phyloP scores from a whole-genome alignment of 2,888 invertebrate genomes.

The Coronaproctus castanopsis region DNA sequence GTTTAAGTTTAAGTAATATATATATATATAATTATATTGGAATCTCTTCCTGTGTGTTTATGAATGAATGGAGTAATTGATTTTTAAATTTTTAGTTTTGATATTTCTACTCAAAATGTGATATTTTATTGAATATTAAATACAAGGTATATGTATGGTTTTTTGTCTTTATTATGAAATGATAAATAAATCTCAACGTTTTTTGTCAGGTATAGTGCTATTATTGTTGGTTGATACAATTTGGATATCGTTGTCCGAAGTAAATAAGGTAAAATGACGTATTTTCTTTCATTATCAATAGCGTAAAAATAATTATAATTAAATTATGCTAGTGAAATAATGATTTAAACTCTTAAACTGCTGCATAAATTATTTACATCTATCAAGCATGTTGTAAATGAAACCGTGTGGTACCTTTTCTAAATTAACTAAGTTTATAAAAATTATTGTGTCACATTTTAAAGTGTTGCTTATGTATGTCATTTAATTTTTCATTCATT shows the following conservation, averaged over 20 bases:
- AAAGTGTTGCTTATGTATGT: too few species aligned
- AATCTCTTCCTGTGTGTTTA: too few species aligned
- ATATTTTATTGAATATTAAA: too few species aligned
- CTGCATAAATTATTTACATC: not conserved
- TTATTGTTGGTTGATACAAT: slow-evolving; percentile 78
- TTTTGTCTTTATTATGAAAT: slow-evolving; percentile 24
- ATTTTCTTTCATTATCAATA: slow-evolving; percentile 14
- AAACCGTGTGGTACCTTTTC: not conserved
- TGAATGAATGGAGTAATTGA: too few species aligned
- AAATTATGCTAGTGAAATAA: too few species aligned
- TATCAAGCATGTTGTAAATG: not conserved
- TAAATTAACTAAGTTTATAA: slow-evolving; percentile 2
- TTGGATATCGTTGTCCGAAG: slow-evolving; percentile 88
- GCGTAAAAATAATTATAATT: too few species aligned
- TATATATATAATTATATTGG: too few species aligned
- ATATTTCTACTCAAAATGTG: too few species aligned
- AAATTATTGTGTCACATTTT: too few species aligned
- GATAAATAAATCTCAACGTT: slow-evolving; percentile 45
- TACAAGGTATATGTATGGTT: too few species aligned
- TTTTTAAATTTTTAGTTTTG: not conserved
- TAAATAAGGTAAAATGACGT: slow-evolving; percentile 75
- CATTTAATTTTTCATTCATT: too few species aligned
- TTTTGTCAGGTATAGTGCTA: slow-evolving; percentile 66
- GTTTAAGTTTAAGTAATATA: too few species aligned
- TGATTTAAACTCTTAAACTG: not conserved